These are phyloP conservation scores for Craseonycteris thonglongyai DNA, from an alignment of 2,113 vertebrate species.

Conservation along the genomic window DNA sequence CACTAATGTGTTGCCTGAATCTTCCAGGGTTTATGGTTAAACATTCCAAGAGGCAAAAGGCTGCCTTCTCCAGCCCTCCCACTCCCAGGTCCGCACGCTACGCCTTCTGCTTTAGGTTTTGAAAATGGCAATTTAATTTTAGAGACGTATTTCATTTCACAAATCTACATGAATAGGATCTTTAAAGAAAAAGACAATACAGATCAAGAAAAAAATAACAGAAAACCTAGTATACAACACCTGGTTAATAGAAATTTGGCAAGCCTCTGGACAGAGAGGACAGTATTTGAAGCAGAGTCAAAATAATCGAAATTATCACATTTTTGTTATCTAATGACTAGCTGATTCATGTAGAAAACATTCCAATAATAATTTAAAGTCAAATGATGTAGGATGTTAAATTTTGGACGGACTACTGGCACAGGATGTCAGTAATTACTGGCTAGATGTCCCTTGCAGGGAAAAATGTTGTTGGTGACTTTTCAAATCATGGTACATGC, in stretches of 20 bases:
- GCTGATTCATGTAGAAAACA: background rate
- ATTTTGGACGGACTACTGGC: constrained; percentile 40
- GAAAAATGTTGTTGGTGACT: constrained; percentile 45
- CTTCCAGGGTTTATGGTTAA: background rate
- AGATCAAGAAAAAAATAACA: background rate
- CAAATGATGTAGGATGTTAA: constrained; percentile 39
- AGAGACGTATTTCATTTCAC: background rate
- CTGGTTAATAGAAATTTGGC: background rate
- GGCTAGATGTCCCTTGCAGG: constrained; percentile 4
- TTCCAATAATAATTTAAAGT: constrained; percentile 16
- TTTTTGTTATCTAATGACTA: background rate
- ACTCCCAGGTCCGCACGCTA: no score
- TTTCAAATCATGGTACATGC: background rate
- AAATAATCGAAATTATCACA: background rate
- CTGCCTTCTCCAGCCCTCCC: no score
- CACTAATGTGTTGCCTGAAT: background rate
- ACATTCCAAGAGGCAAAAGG: background rate
- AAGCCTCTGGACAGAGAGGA: background rate
- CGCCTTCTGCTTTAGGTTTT: no score
- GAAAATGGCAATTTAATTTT: background rate
- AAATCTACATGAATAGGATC: background rate
- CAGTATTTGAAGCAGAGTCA: background rate
- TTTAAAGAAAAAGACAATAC: background rate
- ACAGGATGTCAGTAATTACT: background rate
- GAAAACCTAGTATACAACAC: background rate